Base-by-base conservation (phyloP, 2,113 vertebrate genomes). In the Anseranas semipalmata region DNA sequence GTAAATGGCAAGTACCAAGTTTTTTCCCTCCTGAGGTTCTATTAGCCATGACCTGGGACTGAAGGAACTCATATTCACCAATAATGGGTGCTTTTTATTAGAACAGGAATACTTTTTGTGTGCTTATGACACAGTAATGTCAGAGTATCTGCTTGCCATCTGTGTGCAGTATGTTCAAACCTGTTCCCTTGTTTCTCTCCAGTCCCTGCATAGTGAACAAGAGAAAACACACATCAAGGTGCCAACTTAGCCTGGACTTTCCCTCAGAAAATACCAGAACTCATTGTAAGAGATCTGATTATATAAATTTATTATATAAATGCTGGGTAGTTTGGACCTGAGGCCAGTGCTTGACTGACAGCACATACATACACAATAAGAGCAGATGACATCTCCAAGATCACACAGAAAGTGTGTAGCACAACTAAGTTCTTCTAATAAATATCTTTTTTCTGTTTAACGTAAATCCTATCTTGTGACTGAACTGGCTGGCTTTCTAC, bases 361-460 rank as follows among this genome's bases (percentile, higher is more conserved):
- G 7, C 0, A 1, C 0, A 4, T 16, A 48, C 17, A 56, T 19
- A 66, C 0, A 1, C 33, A 67, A 17, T 8, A 68, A 80, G 73
- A 76, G 11, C 33, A 89, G 39, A 48, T 39, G 20, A 87, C 55
- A 35, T 81, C 43, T 80, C 18, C 68, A 81, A 80, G 19, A 20
- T 7, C 32, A 39, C 12, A 22, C 48, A 30, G n/a, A 76, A 86
- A 52, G 6, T 52, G 15, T 41, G 30, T 65, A 20, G 37, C 10
- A 92, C 56, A 88, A 82, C 0, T 2, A 77, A 80, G 2, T 1
- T 80, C 11, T 76, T 95, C 37, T 67, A 55, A 25, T n/a, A 63
- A 60, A 63, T 18, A 50, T 3, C 3, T 33, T 20, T 56, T 55
- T 68, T 39, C 15, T 85, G 50, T 80, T 59, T 33, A 71, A 12